Conservation (phyloP, 2,888 invertebrate species). For the Spialia ferax region DNA sequence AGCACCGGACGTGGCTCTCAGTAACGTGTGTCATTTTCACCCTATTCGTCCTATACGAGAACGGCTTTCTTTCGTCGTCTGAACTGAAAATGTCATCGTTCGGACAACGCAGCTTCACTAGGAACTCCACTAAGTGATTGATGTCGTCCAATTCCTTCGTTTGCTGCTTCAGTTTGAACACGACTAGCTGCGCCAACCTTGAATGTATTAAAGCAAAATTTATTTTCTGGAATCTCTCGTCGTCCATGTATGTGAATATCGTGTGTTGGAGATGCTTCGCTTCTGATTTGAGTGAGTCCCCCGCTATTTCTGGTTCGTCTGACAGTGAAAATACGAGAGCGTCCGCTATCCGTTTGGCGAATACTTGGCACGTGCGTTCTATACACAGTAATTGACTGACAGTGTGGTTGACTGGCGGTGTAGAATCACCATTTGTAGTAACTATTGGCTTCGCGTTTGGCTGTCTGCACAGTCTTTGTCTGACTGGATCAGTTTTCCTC, state of each 20-base stretch:
- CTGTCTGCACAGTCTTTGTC: conserved; percentile 69
- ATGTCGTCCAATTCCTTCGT: conserved; percentile 74
- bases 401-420: conserved; percentile 64
- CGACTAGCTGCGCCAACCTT: conserved; percentile 88
- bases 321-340: conserved; percentile 86
- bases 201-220: conserved; percentile 89
- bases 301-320: conserved; percentile 85
- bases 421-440: conserved; percentile 61
- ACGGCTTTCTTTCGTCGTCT: conserved; percentile 80
- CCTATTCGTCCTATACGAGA: conserved; percentile 63
- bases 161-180: conserved; percentile 85
- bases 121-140: conserved; percentile 68
- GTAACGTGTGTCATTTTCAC: conserved; percentile 65
- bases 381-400: conserved; percentile 77
- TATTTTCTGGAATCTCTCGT: conserved; percentile 87
- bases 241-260: conserved; percentile 90
- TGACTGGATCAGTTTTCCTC: conserved; percentile 69
- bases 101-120: conserved; percentile 73
- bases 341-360: conserved; percentile 90
- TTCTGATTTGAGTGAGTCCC: conserved; percentile 88
- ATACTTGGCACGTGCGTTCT: conserved; percentile 85
- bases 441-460: conserved; percentile 56
- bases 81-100: conserved; percentile 86
- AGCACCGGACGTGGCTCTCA: conserved; percentile 72
- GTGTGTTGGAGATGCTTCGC: conserved; percentile 90